phyloP scores from a whole-genome alignment of 2,797 vertebrate species.

The Lutjanus argentimaculatus region DNA sequence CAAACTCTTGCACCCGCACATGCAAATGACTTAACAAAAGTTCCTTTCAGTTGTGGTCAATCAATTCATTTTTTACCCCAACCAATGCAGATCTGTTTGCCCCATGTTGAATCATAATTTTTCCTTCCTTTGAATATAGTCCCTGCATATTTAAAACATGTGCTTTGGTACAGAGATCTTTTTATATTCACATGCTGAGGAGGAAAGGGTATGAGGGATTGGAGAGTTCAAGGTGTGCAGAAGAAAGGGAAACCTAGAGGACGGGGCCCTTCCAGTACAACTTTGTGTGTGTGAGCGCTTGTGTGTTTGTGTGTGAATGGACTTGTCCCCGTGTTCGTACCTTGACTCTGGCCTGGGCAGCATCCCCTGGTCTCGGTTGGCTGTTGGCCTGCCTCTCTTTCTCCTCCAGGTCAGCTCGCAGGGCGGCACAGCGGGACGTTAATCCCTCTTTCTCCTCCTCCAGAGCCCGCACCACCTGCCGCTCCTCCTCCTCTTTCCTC shows the following conservation, averaged over 20 bases:
- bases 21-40: slow-evolving; percentile 20
- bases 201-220: slow-evolving; percentile 47
- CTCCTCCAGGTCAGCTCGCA: slow-evolving; percentile 94
- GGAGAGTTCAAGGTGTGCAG: slow-evolving; percentile 65
- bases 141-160: slow-evolving; percentile 54
- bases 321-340: slow-evolving; percentile 81
- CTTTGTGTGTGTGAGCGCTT: slow-evolving; percentile 8
- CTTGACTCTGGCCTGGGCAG: slow-evolving; percentile 90
- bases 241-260: slow-evolving; percentile 34
- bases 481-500: slow-evolving; percentile 90
- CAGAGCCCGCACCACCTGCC: slow-evolving; percentile 85
- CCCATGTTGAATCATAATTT: slow-evolving; percentile 38
- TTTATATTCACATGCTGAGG: slow-evolving; percentile 56
- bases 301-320: slow-evolving; percentile 40
- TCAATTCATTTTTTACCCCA: slow-evolving; percentile 20
- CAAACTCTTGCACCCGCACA: slow-evolving; percentile 9
- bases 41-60: slow-evolving; percentile 17
- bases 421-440: slow-evolving; percentile 88
- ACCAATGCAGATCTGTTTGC: slow-evolving; percentile 17
- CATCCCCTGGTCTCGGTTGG: slow-evolving; percentile 88
- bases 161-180: slow-evolving; percentile 38
- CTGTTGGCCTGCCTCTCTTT: slow-evolving; percentile 89
- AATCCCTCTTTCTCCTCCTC: slow-evolving; percentile 93
- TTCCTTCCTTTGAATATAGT: slow-evolving; percentile 45
- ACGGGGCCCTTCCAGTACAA: slow-evolving; percentile 18